These are phyloP conservation scores for Pammene aurita DNA, from an alignment of 2,888 invertebrate species.

Conservation along the genomic window DNA sequence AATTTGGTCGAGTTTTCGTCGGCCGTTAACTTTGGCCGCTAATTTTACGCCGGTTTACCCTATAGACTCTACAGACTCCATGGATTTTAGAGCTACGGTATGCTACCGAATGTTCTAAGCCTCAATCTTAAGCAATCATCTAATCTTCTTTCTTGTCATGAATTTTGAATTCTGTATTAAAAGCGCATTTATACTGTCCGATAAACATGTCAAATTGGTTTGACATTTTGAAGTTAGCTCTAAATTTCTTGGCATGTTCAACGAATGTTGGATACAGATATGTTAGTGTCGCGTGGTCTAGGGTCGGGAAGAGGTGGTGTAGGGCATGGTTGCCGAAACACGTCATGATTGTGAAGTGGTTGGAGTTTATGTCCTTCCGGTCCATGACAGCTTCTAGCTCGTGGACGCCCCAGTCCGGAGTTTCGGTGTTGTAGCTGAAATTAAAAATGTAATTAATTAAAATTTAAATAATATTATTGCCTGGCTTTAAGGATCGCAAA, in stretches of 20 bases:
- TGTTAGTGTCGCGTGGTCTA: constrained; percentile 88
- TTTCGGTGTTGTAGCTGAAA: constrained; percentile 64
- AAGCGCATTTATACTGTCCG: constrained; percentile 64
- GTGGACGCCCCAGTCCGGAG: constrained; percentile 89
- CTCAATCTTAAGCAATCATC: too few relatives aligned
- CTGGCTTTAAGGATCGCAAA: too few relatives aligned
- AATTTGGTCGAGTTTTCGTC: too few relatives aligned
- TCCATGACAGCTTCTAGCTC: constrained; percentile 90
- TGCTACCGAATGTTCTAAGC: too few relatives aligned
- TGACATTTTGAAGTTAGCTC: constrained; percentile 74
- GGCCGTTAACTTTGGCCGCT: too few relatives aligned
- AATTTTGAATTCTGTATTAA: constrained; percentile 61
- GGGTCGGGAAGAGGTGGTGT: constrained; percentile 91
- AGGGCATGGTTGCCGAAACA: constrained; percentile 90
- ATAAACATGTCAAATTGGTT: constrained; percentile 65
- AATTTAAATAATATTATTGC: not conserved
- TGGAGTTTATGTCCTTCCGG: constrained; percentile 86
- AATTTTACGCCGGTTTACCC: too few relatives aligned
- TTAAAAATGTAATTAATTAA: not conserved
- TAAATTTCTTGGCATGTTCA: constrained; percentile 85
- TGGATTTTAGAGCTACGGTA: too few relatives aligned
- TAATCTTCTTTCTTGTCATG: constrained; percentile 42
- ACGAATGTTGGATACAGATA: constrained; percentile 85
- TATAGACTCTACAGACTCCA: too few relatives aligned
- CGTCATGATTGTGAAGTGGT: constrained; percentile 85